Evolutionary conservation across 2,797 vertebrate species (phyloP).

Genomic region (Sebastolobus alascanus): DNA sequence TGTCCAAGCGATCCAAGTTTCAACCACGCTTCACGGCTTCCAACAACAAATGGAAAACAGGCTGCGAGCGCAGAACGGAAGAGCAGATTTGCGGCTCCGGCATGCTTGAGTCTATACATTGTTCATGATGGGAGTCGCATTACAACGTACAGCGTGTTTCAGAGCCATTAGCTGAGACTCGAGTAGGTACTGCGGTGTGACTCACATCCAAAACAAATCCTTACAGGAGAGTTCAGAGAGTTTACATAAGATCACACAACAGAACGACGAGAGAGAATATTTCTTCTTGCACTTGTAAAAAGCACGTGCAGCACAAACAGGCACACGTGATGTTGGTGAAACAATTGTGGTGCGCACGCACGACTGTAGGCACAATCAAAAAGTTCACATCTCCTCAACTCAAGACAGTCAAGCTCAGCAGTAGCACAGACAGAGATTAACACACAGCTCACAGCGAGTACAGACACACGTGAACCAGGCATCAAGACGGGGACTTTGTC

Average conservation of each 20-base stretch:
- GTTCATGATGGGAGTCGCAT: conserved; percentile 63
- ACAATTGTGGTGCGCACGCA: conserved; percentile 68
- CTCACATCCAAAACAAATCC: conserved; percentile 63
- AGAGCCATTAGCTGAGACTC: conserved; percentile 50
- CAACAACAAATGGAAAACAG: conserved; percentile 80
- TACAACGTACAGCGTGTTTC: conserved; percentile 35
- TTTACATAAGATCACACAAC: conserved; percentile 51
- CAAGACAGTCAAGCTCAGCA: conserved; percentile 68
- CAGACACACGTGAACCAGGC: conserved; percentile 69
- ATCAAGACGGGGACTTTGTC: conserved; percentile 58
- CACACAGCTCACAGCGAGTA: conserved; percentile 68
- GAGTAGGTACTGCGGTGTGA: conserved; percentile 59
- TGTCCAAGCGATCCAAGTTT: conserved; percentile 73
- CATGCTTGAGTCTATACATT: conserved; percentile 50
- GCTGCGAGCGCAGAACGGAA: conserved; percentile 61
- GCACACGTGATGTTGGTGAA: conserved; percentile 80
- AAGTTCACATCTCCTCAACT: conserved; percentile 71
- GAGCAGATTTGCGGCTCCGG: conserved; percentile 72
- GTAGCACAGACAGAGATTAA: conserved; percentile 59
- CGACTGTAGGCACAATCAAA: conserved; percentile 82
- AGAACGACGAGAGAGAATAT: conserved; percentile 47
- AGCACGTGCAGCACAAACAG: conserved; percentile 79
- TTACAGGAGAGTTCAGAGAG: conserved; percentile 59
- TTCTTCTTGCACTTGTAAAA: conserved; percentile 70
- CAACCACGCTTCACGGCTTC: conserved; percentile 68